phyloP scores from a whole-genome alignment of 2,888 invertebrate species.

The Ornithoptera alexandrae region DNA sequence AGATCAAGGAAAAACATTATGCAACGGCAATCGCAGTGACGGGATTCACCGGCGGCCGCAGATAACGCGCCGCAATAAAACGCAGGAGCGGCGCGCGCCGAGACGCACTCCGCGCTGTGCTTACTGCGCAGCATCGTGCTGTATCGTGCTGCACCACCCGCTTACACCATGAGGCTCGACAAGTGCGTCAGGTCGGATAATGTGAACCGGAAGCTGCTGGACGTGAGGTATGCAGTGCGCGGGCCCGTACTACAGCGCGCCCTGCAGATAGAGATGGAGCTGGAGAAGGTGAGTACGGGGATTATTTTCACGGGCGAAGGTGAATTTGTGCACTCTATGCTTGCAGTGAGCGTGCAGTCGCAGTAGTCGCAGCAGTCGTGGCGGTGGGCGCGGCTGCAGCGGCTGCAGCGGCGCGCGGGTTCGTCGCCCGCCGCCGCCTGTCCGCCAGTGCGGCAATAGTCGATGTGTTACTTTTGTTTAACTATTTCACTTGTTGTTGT shows the following conservation, averaged over 20 bases:
- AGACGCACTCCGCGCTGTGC: background rate
- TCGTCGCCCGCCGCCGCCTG: too few relatives aligned
- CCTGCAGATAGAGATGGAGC: constrained; percentile 94
- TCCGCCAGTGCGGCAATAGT: too few relatives aligned
- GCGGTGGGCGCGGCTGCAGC: too few relatives aligned
- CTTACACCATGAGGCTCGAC: constrained; percentile 13
- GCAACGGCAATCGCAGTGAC: background rate
- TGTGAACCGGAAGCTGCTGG: constrained; percentile 93
- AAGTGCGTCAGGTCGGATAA: constrained; percentile 81
- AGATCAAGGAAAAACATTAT: background rate
- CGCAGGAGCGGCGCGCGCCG: background rate
- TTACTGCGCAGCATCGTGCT: background rate
- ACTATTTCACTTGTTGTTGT: too few relatives aligned
- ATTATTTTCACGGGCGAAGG: too few relatives aligned
- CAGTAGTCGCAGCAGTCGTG: too few relatives aligned
- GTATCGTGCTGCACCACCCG: too few relatives aligned
- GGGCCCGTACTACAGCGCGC: constrained; percentile 97
- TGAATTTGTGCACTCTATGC: too few relatives aligned
- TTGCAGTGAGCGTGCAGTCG: too few relatives aligned
- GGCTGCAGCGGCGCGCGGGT: too few relatives aligned
- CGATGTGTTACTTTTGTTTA: too few relatives aligned
- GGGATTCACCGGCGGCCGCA: background rate
- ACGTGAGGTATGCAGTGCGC: constrained; percentile 98
- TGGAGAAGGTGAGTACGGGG: constrained; percentile 81
- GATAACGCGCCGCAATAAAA: background rate